Evolutionary conservation across 92 coral and sea anemone species (phyloP).

Genomic region (Phenganax marumi): DNA sequence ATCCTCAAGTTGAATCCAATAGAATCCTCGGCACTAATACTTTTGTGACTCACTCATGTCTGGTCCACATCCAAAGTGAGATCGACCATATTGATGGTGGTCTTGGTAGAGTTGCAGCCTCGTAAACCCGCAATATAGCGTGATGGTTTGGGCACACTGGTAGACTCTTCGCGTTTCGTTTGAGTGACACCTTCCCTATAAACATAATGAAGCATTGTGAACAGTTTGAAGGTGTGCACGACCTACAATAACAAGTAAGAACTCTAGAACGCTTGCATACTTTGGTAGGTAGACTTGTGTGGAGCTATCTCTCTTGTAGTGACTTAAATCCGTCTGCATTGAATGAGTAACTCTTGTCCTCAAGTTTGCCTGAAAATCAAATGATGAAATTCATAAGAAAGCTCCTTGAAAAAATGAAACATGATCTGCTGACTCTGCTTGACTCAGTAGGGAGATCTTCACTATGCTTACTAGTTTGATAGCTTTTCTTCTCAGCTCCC

Average conservation of each 20-base stretch:
- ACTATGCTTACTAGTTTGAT: conserved; percentile 71
- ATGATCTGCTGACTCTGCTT: neutral
- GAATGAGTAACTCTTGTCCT: conserved; percentile 93
- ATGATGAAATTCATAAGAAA: neutral
- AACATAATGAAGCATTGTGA: conserved; percentile 1
- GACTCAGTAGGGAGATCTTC: neutral
- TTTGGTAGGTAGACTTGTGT: conserved; percentile 95
- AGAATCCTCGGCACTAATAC: neutral
- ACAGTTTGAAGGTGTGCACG: neutral
- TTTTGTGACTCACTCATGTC: conserved; percentile 46
- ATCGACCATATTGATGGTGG: conserved; percentile 90
- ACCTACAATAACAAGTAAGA: neutral
- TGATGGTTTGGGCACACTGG: conserved; percentile 96
- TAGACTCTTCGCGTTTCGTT: conserved; percentile 88
- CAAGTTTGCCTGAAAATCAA: conserved; percentile 70
- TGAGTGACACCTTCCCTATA: conserved; percentile 79
- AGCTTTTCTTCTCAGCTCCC: conserved; percentile 96
- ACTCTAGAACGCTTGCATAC: conserved; percentile 53
- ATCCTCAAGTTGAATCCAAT: neutral
- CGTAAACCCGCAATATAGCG: conserved; percentile 92
- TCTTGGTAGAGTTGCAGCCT: conserved; percentile 98
- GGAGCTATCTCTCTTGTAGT: conserved; percentile 86
- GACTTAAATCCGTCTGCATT: conserved; percentile 87
- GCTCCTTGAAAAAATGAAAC: neutral
- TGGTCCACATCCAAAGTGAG: conserved; percentile 94